A percentile compares a stretch with the other conserved stretches of the same genome.
Evolutionary conservation across 2,113 vertebrate genomes (phyloP).

Genomic region (Mustela nigripes): DNA sequence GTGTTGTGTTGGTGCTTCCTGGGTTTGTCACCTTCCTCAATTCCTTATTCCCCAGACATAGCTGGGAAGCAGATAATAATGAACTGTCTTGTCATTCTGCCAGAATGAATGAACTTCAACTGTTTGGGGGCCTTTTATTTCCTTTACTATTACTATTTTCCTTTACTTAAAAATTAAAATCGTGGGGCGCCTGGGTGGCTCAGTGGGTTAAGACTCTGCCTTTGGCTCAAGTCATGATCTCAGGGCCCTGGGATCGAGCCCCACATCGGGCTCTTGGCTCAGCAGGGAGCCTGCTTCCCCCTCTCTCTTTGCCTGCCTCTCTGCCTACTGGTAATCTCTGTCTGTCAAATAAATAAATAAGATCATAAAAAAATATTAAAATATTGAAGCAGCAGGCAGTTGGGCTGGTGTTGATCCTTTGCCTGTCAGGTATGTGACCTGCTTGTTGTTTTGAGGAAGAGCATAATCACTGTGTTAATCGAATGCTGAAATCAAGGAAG

Average conservation of each 20-base stretch:
- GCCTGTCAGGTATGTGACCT: background rate
- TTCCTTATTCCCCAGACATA: background rate
- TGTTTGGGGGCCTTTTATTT: background rate
- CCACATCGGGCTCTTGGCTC: too few species aligned
- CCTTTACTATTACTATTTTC: background rate
- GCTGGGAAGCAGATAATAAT: background rate
- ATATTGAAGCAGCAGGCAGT: background rate
- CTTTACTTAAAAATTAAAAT: background rate
- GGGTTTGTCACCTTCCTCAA: background rate
- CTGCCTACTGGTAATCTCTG: too few species aligned
- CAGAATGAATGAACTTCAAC: background rate
- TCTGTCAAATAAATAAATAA: too few species aligned
- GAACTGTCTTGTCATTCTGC: background rate
- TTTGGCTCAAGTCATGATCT: too few species aligned
- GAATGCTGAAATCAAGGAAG: background rate
- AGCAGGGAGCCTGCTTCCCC: too few species aligned
- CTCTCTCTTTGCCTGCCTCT: too few species aligned
- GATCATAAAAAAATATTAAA: background rate
- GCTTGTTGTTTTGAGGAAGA: background rate
- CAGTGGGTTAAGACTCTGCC: too few species aligned
- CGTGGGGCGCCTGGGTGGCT: background rate
- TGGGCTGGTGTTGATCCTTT: background rate
- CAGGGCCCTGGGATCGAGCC: too few species aligned
- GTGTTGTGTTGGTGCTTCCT: background rate
- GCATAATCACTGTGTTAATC: background rate